Percentiles rank a stretch among this genome's conserved stretches.
phyloP scores from a whole-genome alignment of 2,888 invertebrate species.

The Eilema depressum region DNA sequence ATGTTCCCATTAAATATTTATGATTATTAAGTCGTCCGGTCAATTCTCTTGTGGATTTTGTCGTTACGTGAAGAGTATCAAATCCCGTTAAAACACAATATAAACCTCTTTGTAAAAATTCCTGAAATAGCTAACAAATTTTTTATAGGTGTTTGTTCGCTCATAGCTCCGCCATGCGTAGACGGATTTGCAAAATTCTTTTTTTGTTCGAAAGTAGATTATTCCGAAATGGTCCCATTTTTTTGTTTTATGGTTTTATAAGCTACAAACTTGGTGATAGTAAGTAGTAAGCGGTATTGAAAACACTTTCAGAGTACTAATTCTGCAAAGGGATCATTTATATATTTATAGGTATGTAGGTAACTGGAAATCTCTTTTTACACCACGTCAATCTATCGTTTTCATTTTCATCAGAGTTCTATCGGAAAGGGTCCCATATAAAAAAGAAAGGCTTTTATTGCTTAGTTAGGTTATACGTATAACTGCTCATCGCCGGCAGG shows the following conservation, averaged over 20 bases:
- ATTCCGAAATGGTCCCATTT: too few species aligned
- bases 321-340: background rate
- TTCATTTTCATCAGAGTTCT: too few species aligned
- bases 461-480: too few species aligned
- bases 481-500: too few species aligned
- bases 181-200: too few species aligned
- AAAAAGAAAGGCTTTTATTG: too few species aligned
- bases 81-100: background rate
- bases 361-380: background rate
- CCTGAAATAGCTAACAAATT: constrained; percentile 4
- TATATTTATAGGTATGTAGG: too few species aligned
- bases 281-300: background rate
- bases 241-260: background rate
- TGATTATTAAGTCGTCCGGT: constrained; percentile 1
- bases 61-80: background rate
- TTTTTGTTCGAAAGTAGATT: too few species aligned
- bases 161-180: too few species aligned
- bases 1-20: background rate
- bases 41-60: background rate
- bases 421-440: too few species aligned
- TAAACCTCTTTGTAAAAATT: constrained; percentile 6
- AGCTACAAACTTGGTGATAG: background rate
- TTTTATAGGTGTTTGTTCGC: background rate
- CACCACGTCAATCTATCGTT: background rate
- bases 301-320: background rate